A percentile compares a stretch with the other conserved stretches of the same genome.
These are phyloP conservation scores for Apamea monoglypha DNA, from an alignment of 2,888 invertebrate species.

Conservation along the genomic window DNA sequence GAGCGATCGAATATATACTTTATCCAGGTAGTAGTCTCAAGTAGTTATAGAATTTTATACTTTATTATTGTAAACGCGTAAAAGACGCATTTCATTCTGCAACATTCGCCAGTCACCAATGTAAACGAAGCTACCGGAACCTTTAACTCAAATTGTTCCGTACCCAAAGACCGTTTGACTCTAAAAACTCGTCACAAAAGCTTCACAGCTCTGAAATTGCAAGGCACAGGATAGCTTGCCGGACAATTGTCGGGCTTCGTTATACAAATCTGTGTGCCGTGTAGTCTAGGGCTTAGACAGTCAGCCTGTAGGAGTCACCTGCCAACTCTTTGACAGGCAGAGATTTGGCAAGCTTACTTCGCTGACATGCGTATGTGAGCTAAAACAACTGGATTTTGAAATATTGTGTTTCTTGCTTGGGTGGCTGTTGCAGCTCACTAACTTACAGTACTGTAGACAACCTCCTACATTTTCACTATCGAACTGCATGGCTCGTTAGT, in stretches of 20 bases:
- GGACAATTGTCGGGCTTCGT: not conserved
- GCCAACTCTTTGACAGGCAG: not conserved
- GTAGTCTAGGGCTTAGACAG: constrained; percentile 1
- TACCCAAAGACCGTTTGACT: not conserved
- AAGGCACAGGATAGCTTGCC: not conserved
- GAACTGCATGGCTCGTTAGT: too few relatives aligned
- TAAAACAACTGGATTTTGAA: constrained; percentile 11
- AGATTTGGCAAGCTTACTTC: constrained; percentile 14
- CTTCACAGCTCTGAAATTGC: not conserved
- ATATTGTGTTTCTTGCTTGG: not conserved
- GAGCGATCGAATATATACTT: not conserved
- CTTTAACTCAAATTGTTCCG: not conserved
- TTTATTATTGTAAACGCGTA: too few relatives aligned
- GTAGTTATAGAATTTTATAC: not conserved
- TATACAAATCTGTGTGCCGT: not conserved
- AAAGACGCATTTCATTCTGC: too few relatives aligned
- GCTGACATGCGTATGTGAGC: not conserved
- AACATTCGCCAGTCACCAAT: not conserved
- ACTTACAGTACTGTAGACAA: not conserved
- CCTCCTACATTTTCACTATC: not conserved
- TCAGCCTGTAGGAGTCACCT: constrained; percentile 9
- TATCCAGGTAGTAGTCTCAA: too few relatives aligned
- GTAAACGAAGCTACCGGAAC: too few relatives aligned
- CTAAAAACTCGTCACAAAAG: not conserved
- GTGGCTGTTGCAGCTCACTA: not conserved